Base-by-base conservation (phyloP, 2,888 invertebrate species). In the Heteromyza rotundicornis region DNA sequence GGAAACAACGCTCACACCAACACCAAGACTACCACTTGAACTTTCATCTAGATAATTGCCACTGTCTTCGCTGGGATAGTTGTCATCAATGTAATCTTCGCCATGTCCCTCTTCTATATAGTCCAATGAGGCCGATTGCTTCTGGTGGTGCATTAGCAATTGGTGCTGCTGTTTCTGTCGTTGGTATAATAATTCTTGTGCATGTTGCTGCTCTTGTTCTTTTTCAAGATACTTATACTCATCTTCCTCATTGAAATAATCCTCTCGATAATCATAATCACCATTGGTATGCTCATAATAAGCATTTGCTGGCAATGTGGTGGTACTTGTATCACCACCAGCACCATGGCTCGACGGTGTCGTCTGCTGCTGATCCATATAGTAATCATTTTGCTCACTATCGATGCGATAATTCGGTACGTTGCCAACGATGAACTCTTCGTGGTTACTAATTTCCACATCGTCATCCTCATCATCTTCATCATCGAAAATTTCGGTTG, bases 221-320 rank as follows among this genome's bases (percentile, higher is more conserved):
- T 80, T 80, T 61, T 82, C 81, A 20, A 82, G 72, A 66, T 82
- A 83, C 59, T 82, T 81, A 60, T 79, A 81, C 68, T 83, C 83
- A 67, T 83, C 83, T 67, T 83, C 83, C 67, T 83, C 83, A 62
- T 82, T 82, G 64, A 83, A 83, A 68, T 78, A 83, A 72, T 83
- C 83, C 64, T 82, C 79, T 40, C 77, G 80, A 77, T 82, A 82
- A 71, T 82, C 77, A 75, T 83, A 83, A 70, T 77, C 74, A 66
- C 73, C 70, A 62, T 65, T 73, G 58, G 68, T 67, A 47, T 75
- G 71, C 64, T 78, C 75, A 77, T 79, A 81, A 77, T 78, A 82
- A 75, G 73, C 73, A 63, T 74, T 78, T 53, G 62, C 62, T 49
- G 59, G 17, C 27, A 50, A 50, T 35, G 59, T 47, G 53, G 64